Evolutionary conservation across 2,113 vertebrate genomes (phyloP).

Genomic region (Saiga tatarica): DNA sequence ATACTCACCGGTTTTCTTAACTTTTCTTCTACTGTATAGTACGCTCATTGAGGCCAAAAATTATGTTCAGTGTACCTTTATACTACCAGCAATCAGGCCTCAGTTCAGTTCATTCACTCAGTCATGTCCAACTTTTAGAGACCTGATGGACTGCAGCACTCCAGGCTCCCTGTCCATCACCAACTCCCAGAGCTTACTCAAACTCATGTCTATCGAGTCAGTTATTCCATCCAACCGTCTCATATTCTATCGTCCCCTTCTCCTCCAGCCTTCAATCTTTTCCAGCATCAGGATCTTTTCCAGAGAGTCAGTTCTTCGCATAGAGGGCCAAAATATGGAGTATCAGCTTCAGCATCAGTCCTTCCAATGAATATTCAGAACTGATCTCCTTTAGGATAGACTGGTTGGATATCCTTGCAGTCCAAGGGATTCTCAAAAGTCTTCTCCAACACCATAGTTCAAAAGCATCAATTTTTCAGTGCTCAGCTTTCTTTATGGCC

Average conservation of each 20-base stretch:
- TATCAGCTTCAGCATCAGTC: not conserved
- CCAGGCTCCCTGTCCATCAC: not conserved
- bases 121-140: not conserved
- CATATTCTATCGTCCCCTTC: not conserved
- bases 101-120: not conserved
- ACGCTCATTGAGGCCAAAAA: not conserved
- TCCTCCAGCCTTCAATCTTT: not conserved
- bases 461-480: not conserved
- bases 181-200: not conserved
- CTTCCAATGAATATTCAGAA: not conserved
- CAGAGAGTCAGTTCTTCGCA: not conserved
- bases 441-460: not conserved
- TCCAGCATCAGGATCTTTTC: not conserved
- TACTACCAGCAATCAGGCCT: not conserved
- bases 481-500: not conserved
- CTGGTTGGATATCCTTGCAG: not conserved
- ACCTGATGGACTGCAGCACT: not conserved
- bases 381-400: not conserved
- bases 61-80: not conserved
- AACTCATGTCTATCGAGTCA: accelerated
- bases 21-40: not conserved
- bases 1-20: not conserved
- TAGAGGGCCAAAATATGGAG: not conserved
- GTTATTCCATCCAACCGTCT: not conserved
- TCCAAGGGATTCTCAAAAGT: not conserved